Conservation (phyloP, 1,140 invertebrate species). For the Physella acuta region DNA sequence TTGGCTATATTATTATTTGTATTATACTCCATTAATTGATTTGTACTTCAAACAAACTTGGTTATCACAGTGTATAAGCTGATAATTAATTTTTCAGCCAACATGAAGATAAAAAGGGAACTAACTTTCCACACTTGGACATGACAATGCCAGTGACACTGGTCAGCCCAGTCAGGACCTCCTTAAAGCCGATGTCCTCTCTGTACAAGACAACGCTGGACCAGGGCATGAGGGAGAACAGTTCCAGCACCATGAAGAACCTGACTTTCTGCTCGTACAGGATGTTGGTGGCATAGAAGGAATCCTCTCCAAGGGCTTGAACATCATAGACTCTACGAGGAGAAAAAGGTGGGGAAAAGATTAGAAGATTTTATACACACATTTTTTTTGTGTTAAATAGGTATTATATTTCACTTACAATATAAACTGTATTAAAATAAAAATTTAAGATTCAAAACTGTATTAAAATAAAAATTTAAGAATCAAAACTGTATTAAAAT, state of each 20-base stretch:
- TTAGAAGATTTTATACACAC: not conserved
- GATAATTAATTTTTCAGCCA: too few species aligned
- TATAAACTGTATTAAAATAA: not conserved
- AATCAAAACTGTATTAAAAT: not conserved
- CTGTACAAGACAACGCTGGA: slow-evolving; percentile 32
- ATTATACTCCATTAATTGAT: too few species aligned
- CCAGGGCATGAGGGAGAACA: slow-evolving; percentile 29
- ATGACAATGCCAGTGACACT: slow-evolving; percentile 41
- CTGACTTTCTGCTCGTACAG: slow-evolving; percentile 8
- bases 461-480: not conserved
- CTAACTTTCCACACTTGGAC: slow-evolving; percentile 32
- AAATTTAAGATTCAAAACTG: not conserved
- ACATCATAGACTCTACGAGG: slow-evolving; percentile 40
- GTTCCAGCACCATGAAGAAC: slow-evolving; percentile 19
- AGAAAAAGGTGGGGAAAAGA: too few species aligned
- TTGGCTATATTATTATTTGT: too few species aligned
- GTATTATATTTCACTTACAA: not conserved
- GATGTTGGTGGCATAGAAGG: slow-evolving; percentile 46
- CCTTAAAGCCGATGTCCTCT: slow-evolving; percentile 30
- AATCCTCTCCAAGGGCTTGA: slow-evolving; percentile 37
- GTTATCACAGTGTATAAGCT: too few species aligned
- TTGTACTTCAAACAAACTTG: too few species aligned
- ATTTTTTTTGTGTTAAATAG: not conserved
- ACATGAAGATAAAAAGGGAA: not conserved
- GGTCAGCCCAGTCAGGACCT: slow-evolving; percentile 32